Evolutionary conservation across 2,113 vertebrate genomes (phyloP), one percentile per base, ranked within the genome.

Genomic region (Amblyopsis rosae): DNA sequence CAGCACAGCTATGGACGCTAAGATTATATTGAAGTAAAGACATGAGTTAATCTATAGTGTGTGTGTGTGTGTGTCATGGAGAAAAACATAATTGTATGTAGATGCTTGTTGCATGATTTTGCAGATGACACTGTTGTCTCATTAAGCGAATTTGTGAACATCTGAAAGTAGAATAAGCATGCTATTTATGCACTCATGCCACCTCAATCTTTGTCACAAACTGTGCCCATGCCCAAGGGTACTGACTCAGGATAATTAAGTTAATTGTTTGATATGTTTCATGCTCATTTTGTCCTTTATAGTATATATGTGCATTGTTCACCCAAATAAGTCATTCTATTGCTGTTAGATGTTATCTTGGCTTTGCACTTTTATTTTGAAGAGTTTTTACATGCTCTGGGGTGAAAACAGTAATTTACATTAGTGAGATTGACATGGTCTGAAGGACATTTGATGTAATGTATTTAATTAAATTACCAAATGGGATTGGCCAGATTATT

Each of bases 71-170:
- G 57, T 26, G 57, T 59, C 10, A 59, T 59, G 49, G 49, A 15
- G 49, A 51, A 15, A 51, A 51, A 62, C 81, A 45, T 1, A 65
- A 73, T 49, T 73, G 76, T 49, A 45, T 69, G 70, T 51, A 76
- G 60, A 80, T 84, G 85, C 86, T 86, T 76, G 72, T 81, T 86
- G 80, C 83, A 81, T 85, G 88, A 85, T 87, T 89, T 88, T 88
- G 86, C 88, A 89, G 80, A 80, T 54, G 16, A 86, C 73, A 84
- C 48, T 70, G 48, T 87, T 86, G 87, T 86, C 86, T 91, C 90
- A 86, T 60, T 69, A 61, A 73, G 41, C 69, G 59, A 70, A 62
- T 67, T 63, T 59, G 67, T 73, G 54, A 79, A 80, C 70, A 59
- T 71, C 59, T 65, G 62, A 73, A 50, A 26, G 66, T 74, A 41